Percentiles rank a stretch among this genome's conserved stretches.
Conservation (phyloP, 2,113 vertebrate species). For the Pan troglodytes region NHGRI_mPanTro3-v2.1_pri NC_072414.2:24201501-24202000, state of each 20-base stretch:
- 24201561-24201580: neutral
- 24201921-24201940: neutral
- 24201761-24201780: neutral
- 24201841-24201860: too few species aligned
- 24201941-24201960: neutral
- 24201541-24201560: neutral
- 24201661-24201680: neutral
- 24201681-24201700: neutral
- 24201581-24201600: neutral
- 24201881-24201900: neutral
- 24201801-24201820: neutral
- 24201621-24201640: neutral
- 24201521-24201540: neutral
- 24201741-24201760: neutral
- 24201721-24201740: neutral
- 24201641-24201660: neutral
- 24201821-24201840: neutral
- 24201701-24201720: neutral
- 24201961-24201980: neutral
- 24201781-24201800: neutral
- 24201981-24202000: neutral
- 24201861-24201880: rapidly evolving
- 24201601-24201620: neutral
- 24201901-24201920: neutral
- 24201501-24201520: neutral